These are phyloP conservation scores for Ictalurus punctatus DNA, from an alignment of 2,113 vertebrate genomes.

Conservation along the genomic window DNA sequence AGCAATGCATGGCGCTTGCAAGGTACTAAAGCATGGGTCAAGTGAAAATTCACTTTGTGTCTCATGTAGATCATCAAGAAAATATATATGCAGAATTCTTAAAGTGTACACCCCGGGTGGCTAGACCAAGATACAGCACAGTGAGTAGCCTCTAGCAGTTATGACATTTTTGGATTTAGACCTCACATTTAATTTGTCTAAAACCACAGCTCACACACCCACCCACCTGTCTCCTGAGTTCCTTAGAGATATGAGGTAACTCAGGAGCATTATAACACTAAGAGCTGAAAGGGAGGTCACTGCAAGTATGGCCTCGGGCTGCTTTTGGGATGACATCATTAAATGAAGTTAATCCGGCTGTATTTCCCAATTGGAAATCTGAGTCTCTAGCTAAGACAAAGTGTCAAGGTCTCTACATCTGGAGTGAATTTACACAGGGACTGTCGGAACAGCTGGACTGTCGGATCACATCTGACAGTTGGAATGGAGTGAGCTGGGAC, in stretches of 20 bases:
- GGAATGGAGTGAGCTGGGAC: not conserved
- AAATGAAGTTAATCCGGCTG: conserved; percentile 25
- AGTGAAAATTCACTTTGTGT: not conserved
- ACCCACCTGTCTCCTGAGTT: not conserved
- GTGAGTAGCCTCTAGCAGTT: not conserved
- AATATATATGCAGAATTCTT: not conserved
- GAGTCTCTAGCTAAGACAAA: conserved; percentile 4
- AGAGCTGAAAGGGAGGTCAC: not conserved
- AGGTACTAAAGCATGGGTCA: not conserved
- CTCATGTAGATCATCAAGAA: not conserved
- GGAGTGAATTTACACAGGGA: conserved; percentile 14
- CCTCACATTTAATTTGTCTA: not conserved
- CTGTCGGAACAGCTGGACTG: conserved; percentile 13
- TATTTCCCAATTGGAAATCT: conserved; percentile 11
- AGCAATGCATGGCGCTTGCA: not conserved
- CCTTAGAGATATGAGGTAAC: conserved; percentile 19
- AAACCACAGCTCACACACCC: not conserved
- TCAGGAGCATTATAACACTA: not conserved
- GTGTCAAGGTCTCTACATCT: conserved; percentile 32
- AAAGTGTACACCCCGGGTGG: not conserved
- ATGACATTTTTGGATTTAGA: not conserved
- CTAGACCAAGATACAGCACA: not conserved
- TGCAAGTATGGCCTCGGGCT: conserved; percentile 6
- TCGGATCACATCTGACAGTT: not conserved
- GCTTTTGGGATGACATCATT: conserved; percentile 29